Percentiles rank a stretch among this genome's conserved stretches.
phyloP scores from a whole-genome alignment of 1,140 invertebrate species.

The Hypsibius dujardini region DNA sequence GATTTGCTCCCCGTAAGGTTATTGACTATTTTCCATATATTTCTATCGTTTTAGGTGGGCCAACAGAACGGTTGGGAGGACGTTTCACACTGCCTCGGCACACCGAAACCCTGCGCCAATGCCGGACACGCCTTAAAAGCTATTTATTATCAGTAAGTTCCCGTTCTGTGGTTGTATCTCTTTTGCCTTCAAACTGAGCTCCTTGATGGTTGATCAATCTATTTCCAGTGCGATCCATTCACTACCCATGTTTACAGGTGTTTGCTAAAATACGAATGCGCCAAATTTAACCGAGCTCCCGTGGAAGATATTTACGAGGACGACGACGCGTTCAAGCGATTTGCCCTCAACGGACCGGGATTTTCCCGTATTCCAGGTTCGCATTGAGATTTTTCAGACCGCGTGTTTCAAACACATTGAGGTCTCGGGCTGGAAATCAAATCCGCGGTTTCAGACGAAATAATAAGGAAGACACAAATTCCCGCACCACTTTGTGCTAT shows the following conservation, averaged over 20 bases:
- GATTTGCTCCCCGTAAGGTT: too few species aligned
- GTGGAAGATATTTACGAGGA: not conserved
- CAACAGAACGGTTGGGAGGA: conserved; percentile 7
- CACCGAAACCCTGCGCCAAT: not conserved
- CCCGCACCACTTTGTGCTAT: too few species aligned
- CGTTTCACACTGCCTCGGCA: not conserved
- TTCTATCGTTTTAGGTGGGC: not conserved
- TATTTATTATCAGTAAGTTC: conserved; percentile 16
- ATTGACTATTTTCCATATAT: not conserved
- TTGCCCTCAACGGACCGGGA: not conserved
- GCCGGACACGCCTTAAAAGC: not conserved
- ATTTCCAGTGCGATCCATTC: not conserved
- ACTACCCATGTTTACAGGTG: not conserved
- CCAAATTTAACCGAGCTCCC: conserved; percentile 1
- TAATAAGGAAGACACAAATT: too few species aligned
- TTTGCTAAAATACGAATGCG: conserved; percentile 12
- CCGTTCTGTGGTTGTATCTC: not conserved
- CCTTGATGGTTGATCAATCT: conserved; percentile 4
- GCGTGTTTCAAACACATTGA: not conserved
- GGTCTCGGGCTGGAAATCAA: too few species aligned
- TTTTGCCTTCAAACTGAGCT: not conserved
- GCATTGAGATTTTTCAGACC: not conserved
- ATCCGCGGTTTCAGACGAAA: too few species aligned
- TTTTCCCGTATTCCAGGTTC: not conserved
- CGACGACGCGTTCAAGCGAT: not conserved